Evolutionary conservation across 1,140 invertebrate species (phyloP).

Genomic region (Anastatus disparis): DNA sequence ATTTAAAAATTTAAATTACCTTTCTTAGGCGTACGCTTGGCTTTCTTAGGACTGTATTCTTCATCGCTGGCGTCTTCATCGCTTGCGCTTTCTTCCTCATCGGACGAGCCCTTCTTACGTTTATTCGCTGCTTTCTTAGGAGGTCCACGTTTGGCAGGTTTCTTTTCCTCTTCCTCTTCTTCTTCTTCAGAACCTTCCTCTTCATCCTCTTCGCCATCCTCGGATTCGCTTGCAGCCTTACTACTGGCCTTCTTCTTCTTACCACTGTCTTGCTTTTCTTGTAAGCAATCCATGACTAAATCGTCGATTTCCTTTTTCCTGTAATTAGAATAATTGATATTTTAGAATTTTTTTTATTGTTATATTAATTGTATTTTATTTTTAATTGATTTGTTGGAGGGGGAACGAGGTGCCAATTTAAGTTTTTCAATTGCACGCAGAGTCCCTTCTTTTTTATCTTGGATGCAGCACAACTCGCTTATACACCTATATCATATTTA

Average conservation of each 20-base stretch:
- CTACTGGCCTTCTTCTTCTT: constrained; percentile 69
- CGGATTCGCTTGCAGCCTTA: constrained; percentile 68
- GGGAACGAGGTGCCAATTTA: constrained; percentile 62
- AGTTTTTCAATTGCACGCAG: constrained; percentile 54
- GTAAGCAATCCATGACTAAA: constrained; percentile 81
- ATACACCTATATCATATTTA: constrained; percentile 33
- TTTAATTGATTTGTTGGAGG: constrained; percentile 52
- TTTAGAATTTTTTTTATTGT: not conserved
- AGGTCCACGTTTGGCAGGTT: constrained; percentile 70
- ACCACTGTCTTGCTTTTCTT: constrained; percentile 70
- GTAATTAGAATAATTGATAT: constrained; percentile 39
- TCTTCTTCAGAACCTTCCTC: constrained; percentile 72
- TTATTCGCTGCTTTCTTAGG: constrained; percentile 63
- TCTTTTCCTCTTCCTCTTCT: constrained; percentile 71
- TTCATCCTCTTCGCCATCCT: constrained; percentile 72
- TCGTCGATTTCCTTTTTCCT: constrained; percentile 88
- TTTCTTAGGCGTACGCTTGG: constrained; percentile 63
- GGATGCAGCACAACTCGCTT: constrained; percentile 50
- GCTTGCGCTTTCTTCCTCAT: constrained; percentile 72
- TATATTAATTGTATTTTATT: not conserved
- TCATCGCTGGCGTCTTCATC: constrained; percentile 76
- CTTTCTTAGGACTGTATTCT: constrained; percentile 75
- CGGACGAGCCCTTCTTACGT: constrained; percentile 70
- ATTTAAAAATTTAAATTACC: constrained; percentile 41
- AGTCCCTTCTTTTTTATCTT: constrained; percentile 57